Conservation (phyloP, 30 jellyfish, hydroid and myxozoan species). For the Cassiopea xamachana region DNA sequence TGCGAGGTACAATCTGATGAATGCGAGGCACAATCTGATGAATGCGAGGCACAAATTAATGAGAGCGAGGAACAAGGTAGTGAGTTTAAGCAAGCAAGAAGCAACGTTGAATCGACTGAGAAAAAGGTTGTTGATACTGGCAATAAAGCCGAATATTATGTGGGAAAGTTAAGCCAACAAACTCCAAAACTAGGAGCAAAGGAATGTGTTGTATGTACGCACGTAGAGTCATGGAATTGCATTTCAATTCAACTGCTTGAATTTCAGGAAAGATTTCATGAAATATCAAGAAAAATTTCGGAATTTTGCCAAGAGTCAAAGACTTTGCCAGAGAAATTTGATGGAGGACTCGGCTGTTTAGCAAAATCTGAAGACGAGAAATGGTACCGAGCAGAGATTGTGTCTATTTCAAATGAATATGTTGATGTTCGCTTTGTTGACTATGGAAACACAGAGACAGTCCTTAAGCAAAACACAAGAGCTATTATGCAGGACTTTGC, state of each 20-base stretch:
- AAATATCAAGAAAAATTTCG: conserved; percentile 3
- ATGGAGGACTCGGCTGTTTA: conserved; percentile 33
- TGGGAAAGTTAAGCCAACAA: background rate
- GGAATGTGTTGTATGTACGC: conserved; percentile 15
- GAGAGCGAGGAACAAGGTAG: background rate
- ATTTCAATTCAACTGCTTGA: conserved; percentile 15
- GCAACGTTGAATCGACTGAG: background rate
- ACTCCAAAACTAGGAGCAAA: conserved; percentile 14
- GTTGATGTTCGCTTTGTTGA: conserved; percentile 77
- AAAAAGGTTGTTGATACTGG: background rate
- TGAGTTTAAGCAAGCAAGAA: background rate
- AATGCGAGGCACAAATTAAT: background rate
- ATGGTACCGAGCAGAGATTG: conserved; percentile 81
- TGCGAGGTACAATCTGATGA: background rate
- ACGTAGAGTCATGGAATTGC: conserved; percentile 23
- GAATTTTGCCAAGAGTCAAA: conserved; percentile 20
- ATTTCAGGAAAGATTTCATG: background rate
- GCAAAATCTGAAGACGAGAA: conserved; percentile 60
- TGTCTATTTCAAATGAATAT: background rate
- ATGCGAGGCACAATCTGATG: background rate
- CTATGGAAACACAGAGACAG: conserved; percentile 63
- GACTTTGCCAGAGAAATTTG: background rate
- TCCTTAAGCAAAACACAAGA: conserved; percentile 29
- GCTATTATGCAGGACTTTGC: conserved; percentile 37
- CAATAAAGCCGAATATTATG: background rate